A percentile compares a stretch with the other conserved stretches of the same genome.
Conservation (phyloP, 2,113 vertebrate species). For the Agapornis roseicollis region DNA sequence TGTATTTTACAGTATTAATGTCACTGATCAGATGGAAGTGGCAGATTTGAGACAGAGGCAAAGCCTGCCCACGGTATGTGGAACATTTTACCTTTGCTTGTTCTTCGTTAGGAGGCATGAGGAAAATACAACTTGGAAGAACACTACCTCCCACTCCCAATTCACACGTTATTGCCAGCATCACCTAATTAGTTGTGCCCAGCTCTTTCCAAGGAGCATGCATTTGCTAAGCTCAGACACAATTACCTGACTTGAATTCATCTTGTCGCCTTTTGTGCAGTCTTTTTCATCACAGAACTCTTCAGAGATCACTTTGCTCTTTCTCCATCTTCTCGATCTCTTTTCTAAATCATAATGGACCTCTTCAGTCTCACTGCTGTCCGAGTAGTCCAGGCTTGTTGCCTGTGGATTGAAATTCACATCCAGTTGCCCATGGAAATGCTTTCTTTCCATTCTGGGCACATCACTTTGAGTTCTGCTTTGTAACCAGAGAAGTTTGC, state of each 20-base stretch:
- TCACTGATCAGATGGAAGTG: not conserved
- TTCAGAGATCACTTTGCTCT: slow-evolving; percentile 72
- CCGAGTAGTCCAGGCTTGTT: slow-evolving; percentile 69
- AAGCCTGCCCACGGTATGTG: not conserved
- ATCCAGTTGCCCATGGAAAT: slow-evolving; percentile 77
- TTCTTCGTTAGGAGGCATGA: not conserved
- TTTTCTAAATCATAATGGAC: slow-evolving; percentile 69
- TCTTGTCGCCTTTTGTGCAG: not conserved
- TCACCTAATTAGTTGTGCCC: not conserved
- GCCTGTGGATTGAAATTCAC: slow-evolving; percentile 92
- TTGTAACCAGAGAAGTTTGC: slow-evolving; percentile 66
- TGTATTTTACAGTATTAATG: not conserved
- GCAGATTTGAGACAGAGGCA: not conserved
- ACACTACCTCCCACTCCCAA: not conserved
- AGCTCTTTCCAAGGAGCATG: not conserved
- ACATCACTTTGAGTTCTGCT: slow-evolving; percentile 71
- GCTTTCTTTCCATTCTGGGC: slow-evolving; percentile 50
- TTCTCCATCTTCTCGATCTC: slow-evolving; percentile 81
- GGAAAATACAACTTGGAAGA: not conserved
- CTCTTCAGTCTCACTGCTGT: slow-evolving; percentile 91
- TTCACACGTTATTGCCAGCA: not conserved
- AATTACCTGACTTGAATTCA: slow-evolving; percentile 72
- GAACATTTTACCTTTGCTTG: not conserved
- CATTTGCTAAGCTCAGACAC: not conserved
- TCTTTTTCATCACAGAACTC: slow-evolving; percentile 66